These are phyloP conservation scores for Cantharis rufa DNA, from an alignment of 2,888 invertebrate genomes.

Conservation along the genomic window DNA sequence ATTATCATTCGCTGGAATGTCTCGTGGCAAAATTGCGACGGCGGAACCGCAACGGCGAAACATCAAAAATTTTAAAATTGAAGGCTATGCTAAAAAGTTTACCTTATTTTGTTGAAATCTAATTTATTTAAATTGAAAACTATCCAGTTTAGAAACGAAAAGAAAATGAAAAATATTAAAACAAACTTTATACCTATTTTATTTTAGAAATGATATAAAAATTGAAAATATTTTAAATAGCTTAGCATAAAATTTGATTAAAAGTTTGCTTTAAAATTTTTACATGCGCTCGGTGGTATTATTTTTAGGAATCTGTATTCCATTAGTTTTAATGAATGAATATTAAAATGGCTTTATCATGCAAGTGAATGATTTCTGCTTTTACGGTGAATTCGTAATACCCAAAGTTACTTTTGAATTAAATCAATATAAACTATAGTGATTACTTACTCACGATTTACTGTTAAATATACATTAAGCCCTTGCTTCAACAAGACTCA, in stretches of 20 bases:
- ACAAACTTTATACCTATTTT: too few species aligned
- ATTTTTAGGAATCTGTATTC: background rate
- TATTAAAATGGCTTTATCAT: background rate
- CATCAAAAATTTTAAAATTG: too few species aligned
- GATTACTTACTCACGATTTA: background rate
- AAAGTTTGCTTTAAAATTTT: background rate
- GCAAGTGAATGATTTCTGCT: background rate
- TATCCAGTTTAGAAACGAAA: too few species aligned
- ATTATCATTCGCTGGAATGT: too few species aligned
- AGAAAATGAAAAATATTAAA: too few species aligned
- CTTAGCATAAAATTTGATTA: background rate
- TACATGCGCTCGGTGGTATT: background rate
- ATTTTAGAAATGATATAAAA: too few species aligned
- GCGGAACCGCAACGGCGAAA: too few species aligned
- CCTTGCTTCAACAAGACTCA: conserved; percentile 28
- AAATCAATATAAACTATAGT: background rate
- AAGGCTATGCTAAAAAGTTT: too few species aligned
- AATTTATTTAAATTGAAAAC: too few species aligned
- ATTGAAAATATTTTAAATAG: background rate
- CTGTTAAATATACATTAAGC: conserved; percentile 1
- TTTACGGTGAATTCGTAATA: background rate
- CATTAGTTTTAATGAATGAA: background rate
- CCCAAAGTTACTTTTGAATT: background rate
- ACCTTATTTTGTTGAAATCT: too few species aligned
- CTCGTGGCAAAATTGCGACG: too few species aligned